These are phyloP conservation scores for Idaea straminata DNA, from an alignment of 2,888 invertebrate species.

Conservation along the genomic window DNA sequence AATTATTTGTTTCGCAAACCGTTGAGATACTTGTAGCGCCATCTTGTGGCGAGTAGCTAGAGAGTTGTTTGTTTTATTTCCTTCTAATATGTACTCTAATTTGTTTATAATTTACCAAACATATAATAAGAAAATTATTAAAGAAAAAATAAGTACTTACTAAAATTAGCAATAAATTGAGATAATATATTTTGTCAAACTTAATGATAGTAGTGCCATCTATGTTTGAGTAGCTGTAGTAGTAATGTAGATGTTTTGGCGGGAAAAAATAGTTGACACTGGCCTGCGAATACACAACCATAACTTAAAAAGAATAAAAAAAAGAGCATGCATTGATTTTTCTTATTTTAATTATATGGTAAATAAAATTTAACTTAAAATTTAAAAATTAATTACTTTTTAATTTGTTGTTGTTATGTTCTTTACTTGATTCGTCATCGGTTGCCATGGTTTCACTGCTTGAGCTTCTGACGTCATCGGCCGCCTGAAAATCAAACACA, in stretches of 20 bases:
- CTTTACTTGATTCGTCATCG: not conserved
- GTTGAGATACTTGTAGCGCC: not conserved
- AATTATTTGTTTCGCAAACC: not conserved
- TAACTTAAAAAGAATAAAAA: no score
- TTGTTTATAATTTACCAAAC: not conserved
- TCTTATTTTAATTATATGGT: not conserved
- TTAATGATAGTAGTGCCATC: no score
- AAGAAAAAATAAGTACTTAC: not conserved
- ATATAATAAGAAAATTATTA: not conserved
- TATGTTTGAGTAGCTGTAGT: no score
- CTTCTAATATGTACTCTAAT: not conserved
- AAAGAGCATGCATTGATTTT: no score
- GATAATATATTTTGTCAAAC: no score
- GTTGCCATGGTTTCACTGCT: not conserved
- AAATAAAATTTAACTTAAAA: not conserved
- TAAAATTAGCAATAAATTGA: no score
- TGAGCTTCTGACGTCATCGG: not conserved
- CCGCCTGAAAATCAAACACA: not conserved
- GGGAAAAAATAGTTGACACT: no score
- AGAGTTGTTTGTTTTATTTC: not conserved
- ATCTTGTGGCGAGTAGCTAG: not conserved
- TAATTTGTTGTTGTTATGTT: not conserved
- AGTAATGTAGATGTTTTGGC: no score
- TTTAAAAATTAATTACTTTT: not conserved
- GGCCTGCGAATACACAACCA: no score